Evolutionary conservation across 1,140 invertebrate species (phyloP).

Genomic region (Drosophila oshimai): DNA sequence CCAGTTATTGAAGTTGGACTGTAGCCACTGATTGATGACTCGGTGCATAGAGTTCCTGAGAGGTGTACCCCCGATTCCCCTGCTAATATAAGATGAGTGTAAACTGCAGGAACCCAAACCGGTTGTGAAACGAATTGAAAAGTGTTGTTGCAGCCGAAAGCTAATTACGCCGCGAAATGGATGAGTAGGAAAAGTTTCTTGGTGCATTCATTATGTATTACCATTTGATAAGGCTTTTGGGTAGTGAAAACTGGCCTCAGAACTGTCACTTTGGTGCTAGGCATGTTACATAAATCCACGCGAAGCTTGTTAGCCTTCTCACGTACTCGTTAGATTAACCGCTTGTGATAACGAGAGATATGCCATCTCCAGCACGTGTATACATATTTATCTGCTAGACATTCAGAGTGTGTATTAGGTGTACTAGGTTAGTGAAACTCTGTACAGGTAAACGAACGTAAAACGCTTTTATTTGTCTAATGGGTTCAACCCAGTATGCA

Average conservation of each 20-base stretch:
- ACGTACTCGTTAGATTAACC: slow-evolving; percentile 31
- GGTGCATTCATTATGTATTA: slow-evolving; percentile 8
- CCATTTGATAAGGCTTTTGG: slow-evolving; percentile 12
- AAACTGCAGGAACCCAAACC: slow-evolving; percentile 34
- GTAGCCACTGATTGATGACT: slow-evolving; percentile 25
- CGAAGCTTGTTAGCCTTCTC: slow-evolving; percentile 9
- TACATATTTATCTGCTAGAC: slow-evolving; percentile 16
- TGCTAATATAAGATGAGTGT: slow-evolving; percentile 8
- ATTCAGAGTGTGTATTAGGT: slow-evolving; percentile 13
- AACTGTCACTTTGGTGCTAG: slow-evolving; percentile 9
- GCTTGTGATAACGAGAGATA: slow-evolving; percentile 22
- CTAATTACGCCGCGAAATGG: slow-evolving; percentile 6
- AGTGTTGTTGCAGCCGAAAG: not conserved
- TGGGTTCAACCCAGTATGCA: not conserved
- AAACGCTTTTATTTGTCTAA: not conserved
- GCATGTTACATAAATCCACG: slow-evolving; percentile 25
- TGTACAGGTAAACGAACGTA: not conserved
- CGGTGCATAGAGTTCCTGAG: slow-evolving; percentile 14
- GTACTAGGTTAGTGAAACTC: slow-evolving; percentile 31
- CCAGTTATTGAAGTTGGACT: not conserved
- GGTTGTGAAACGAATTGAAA: slow-evolving; percentile 18
- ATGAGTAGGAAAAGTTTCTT: not conserved
- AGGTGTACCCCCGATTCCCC: not conserved
- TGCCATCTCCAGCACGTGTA: slow-evolving; percentile 30
- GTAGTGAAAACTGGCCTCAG: slow-evolving; percentile 2